phyloP scores from a whole-genome alignment of 2,113 vertebrate genomes.

The Pseudopipra pipra region DNA sequence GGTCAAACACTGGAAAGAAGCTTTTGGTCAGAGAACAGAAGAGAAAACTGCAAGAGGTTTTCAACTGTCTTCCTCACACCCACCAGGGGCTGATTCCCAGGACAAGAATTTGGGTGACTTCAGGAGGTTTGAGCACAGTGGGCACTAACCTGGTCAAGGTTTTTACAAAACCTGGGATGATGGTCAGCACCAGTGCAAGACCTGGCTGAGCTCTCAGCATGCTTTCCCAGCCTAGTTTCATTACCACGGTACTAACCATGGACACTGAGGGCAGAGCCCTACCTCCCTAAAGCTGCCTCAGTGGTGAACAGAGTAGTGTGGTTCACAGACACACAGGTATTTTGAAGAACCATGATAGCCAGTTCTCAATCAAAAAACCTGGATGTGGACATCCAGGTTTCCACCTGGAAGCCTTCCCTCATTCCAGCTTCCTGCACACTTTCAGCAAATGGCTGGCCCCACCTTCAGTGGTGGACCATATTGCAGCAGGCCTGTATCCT shows the following conservation, averaged over 20 bases:
- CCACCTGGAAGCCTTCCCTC: background rate
- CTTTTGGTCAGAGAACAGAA: background rate
- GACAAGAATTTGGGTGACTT: background rate
- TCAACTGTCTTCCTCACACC: background rate
- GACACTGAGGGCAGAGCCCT: background rate
- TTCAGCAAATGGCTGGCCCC: background rate
- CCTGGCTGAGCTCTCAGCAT: background rate
- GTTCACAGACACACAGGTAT: background rate
- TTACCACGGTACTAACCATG: background rate
- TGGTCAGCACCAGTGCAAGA: background rate
- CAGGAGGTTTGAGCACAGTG: accelerated
- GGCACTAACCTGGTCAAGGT: background rate
- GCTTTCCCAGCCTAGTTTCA: background rate
- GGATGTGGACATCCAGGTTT: too few species aligned
- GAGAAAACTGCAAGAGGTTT: background rate
- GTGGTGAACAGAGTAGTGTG: background rate
- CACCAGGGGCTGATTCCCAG: background rate
- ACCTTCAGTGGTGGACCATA: background rate
- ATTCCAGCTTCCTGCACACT: background rate
- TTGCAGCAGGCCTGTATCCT: background rate
- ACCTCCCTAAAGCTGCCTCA: background rate
- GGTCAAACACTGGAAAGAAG: background rate
- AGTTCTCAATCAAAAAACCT: background rate
- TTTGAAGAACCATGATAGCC: background rate
- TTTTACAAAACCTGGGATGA: background rate